Percentiles rank a stretch among this genome's conserved stretches.
Evolutionary conservation across 2,888 invertebrate species (phyloP).

Genomic region (Diogma glabrata): DNA sequence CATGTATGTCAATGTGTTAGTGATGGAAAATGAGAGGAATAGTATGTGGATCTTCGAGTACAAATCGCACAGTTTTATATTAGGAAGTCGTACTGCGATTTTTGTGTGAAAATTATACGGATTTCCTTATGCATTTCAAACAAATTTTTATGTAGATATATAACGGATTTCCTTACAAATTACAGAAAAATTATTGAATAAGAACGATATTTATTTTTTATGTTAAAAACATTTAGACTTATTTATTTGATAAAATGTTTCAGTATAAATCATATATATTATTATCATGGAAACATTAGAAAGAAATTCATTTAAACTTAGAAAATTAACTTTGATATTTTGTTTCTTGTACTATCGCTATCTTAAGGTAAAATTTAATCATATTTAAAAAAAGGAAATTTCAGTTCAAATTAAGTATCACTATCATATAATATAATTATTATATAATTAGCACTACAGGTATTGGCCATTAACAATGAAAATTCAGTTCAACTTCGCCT

Average conservation of each 20-base stretch:
- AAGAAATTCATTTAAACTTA: not conserved
- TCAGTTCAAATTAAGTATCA: not conserved
- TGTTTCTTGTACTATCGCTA: not conserved
- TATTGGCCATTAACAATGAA: not conserved
- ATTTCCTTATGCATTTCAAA: not conserved
- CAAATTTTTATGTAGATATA: not conserved
- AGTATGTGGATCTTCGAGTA: no score
- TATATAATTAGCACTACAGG: constrained; percentile 3
- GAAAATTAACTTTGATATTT: not conserved
- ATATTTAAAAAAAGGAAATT: constrained; percentile 1
- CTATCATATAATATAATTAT: not conserved
- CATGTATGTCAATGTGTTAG: not conserved
- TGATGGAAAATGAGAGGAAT: no score
- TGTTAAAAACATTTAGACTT: not conserved
- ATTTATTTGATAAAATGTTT: not conserved
- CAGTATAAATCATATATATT: not conserved
- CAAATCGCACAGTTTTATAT: not conserved
- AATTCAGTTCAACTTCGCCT: constrained; percentile 3
- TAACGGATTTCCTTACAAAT: not conserved
- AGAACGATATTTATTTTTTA: not conserved
- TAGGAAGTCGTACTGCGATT: not conserved
- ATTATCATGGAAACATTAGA: not conserved
- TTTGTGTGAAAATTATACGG: not conserved
- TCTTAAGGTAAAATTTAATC: not conserved
- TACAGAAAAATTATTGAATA: not conserved